These are phyloP conservation scores for Phyllotreta cruciferae DNA, from an alignment of 2,888 invertebrate species.

Conservation along the genomic window DNA sequence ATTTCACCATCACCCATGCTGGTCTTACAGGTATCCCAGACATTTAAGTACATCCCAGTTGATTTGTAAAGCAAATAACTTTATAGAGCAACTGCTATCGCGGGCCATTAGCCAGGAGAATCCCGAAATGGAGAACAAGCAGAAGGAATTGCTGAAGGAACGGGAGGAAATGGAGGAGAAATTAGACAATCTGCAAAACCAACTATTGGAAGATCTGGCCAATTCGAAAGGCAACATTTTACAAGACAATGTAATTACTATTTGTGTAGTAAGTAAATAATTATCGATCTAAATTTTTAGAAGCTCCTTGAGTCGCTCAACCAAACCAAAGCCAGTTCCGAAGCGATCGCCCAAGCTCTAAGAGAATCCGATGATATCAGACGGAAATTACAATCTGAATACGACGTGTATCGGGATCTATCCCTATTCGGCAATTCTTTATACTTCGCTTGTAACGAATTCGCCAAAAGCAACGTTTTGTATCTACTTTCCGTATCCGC, in stretches of 20 bases:
- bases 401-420: conserved; percentile 69
- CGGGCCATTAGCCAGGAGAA: conserved; percentile 79
- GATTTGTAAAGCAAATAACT: conserved; percentile 2
- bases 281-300: too few species aligned
- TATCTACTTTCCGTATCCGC: conserved; percentile 66
- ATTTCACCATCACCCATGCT: conserved; percentile 79
- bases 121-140: conserved; percentile 86
- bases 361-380: conserved; percentile 72
- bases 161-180: conserved; percentile 89
- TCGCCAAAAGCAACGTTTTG: conserved; percentile 70
- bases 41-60: conserved; percentile 13
- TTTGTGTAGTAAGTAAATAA: too few species aligned
- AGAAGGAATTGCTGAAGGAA: conserved; percentile 81
- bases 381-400: conserved; percentile 65
- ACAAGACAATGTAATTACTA: too few species aligned
- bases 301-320: too few species aligned
- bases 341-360: too few species aligned
- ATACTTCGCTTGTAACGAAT: conserved; percentile 70
- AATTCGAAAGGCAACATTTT: too few species aligned
- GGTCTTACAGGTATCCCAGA: conserved; percentile 71
- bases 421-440: conserved; percentile 67
- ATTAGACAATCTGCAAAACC: conserved; percentile 85
- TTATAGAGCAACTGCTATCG: conserved; percentile 73
- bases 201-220: too few species aligned
- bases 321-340: too few species aligned